These are phyloP conservation scores for Bibio marci DNA, from an alignment of 2,888 invertebrate species.

Conservation along the genomic window DNA sequence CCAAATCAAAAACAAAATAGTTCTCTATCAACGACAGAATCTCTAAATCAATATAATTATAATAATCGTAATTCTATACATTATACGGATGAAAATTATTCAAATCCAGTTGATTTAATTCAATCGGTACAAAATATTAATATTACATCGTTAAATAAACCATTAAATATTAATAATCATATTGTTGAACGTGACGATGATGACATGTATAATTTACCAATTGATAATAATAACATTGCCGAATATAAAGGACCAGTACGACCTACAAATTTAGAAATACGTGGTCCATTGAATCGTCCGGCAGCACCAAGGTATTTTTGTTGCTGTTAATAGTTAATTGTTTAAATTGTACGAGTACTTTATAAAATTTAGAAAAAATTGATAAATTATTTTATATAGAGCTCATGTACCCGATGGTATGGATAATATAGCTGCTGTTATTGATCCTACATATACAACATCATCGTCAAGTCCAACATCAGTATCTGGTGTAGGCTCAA, in stretches of 20 bases:
- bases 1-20: background rate
- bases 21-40: background rate
- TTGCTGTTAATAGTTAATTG: no score
- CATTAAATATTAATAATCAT: background rate
- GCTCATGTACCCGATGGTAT: conserved; percentile 1
- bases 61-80: background rate
- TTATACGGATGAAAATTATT: conserved; percentile 27
- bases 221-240: background rate
- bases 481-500: conserved; percentile 7
- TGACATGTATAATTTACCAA: background rate
- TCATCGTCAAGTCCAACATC: conserved; percentile 19
- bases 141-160: conserved; percentile 13
- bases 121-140: conserved; percentile 21
- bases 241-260: conserved; percentile 4
- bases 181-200: background rate
- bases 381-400: background rate
- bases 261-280: conserved; percentile 8
- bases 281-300: conserved; percentile 7
- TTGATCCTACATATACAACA: conserved; percentile 42
- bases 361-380: background rate
- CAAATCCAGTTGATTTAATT: conserved; percentile 36
- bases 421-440: conserved; percentile 45
- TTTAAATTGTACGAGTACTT: background rate
- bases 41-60: background rate
- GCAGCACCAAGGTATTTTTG: conserved; percentile 3